Percentiles rank a stretch among this genome's conserved stretches.
Conservation (phyloP, 2,113 vertebrate genomes). For the Spea multiplicata region DNA sequence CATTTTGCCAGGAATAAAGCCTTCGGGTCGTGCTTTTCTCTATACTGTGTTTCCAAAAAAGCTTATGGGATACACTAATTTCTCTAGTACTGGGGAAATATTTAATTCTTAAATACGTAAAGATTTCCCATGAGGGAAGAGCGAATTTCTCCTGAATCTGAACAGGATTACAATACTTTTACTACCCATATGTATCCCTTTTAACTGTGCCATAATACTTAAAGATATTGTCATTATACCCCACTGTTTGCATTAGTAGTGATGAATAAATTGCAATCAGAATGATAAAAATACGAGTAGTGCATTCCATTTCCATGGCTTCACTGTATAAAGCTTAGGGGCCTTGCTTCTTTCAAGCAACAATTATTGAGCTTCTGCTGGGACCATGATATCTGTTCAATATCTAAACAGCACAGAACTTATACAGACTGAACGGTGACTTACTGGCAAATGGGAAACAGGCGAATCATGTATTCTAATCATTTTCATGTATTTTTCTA, state of each 20-base stretch:
- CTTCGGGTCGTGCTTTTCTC: too few relatives aligned
- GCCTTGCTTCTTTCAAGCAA: neutral
- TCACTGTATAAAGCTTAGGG: neutral
- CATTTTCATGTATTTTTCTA: neutral
- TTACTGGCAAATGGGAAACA: slow-evolving; percentile 1
- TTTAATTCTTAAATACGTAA: too few relatives aligned
- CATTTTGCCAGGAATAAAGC: too few relatives aligned
- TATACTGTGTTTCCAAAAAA: too few relatives aligned
- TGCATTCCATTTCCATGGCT: neutral
- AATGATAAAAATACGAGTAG: neutral
- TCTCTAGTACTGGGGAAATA: too few relatives aligned
- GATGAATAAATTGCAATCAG: neutral
- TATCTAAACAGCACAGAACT: neutral
- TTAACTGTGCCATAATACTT: too few relatives aligned
- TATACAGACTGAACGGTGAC: neutral
- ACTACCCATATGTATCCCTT: too few relatives aligned
- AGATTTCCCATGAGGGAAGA: too few relatives aligned
- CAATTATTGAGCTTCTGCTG: neutral
- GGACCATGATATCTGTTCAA: neutral
- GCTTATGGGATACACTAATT: too few relatives aligned
- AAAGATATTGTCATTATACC: neutral
- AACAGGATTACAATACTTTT: too few relatives aligned
- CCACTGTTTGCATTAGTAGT: neutral
- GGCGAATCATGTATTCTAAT: slow-evolving; percentile 1
- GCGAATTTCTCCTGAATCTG: too few relatives aligned